phyloP scores from a whole-genome alignment of 1,140 invertebrate species.

The Papilio aristodemus region DNA sequence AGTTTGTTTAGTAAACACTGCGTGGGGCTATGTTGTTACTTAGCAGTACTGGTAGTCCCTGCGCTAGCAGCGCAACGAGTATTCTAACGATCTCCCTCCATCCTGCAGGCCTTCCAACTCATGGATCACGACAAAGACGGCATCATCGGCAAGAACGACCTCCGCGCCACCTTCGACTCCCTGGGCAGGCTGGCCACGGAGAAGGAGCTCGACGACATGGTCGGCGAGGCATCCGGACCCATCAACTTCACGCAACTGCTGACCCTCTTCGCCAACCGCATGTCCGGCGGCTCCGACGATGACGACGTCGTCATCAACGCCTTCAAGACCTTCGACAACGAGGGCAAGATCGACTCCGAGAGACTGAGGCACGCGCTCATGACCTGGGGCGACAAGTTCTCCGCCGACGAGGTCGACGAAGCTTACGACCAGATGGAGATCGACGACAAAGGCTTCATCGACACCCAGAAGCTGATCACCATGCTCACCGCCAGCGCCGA shows the following conservation, averaged over 20 bases:
- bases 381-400: conserved; percentile 98
- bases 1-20: conserved; percentile 41
- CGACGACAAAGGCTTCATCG: conserved; percentile 95
- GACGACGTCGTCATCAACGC: conserved; percentile 96
- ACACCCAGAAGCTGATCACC: conserved; percentile 92
- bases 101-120: conserved; percentile 93
- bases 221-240: conserved; percentile 93
- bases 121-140: conserved; percentile 99
- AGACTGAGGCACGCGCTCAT: conserved; percentile 95
- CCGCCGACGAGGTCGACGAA: conserved; percentile 94
- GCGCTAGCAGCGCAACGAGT: background rate
- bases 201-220: conserved; percentile 95
- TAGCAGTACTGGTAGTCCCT: no score
- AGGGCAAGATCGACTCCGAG: conserved; percentile 93
- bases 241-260: conserved; percentile 98
- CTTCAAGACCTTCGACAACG: conserved; percentile 97
- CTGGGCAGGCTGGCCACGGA: conserved; percentile 94
- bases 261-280: conserved; percentile 94
- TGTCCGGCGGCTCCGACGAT: conserved; percentile 92
- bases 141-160: conserved; percentile 97
- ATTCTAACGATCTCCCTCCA: conserved; percentile 42
- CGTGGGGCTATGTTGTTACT: background rate
- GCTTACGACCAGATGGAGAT: conserved; percentile 97
- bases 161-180: conserved; percentile 96
- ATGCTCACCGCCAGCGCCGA: conserved; percentile 92